Base-by-base conservation (phyloP, 2,888 invertebrate genomes). In the Danaus chrysippus region DNA sequence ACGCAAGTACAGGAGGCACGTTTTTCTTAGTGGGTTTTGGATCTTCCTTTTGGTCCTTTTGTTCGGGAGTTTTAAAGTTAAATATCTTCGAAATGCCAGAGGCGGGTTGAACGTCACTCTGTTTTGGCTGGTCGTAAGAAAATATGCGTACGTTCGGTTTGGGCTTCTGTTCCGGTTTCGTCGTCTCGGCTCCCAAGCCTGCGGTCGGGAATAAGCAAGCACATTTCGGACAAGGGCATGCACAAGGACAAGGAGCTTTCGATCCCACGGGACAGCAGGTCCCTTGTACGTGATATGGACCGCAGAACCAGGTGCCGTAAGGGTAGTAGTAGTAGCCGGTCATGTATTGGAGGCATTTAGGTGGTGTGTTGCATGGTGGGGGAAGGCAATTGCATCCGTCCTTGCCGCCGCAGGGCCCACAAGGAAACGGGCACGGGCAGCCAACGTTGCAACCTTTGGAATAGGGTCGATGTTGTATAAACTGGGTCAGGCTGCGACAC, bases 291-390 rank as follows among this genome's bases (percentile, higher is more conserved):
- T 87, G 86, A 67, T 87, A 87, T 0, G 87, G 87, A 0, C 87
- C 87, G 55, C 87, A 86, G 69, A 85, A 86, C 87, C 87, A 87
- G 53, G 75, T 79, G 1, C 87, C 87, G 58, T 87, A 87, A 0
- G 87, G 87, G 56, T 87, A 87, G 67, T 87, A 87, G 63, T 86
- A 87, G 68, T 88, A 87, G 1, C 87, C 87, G 8, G 83, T 82
- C 84, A 87, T 85, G 67, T 82, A 83, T 54, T 86, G 85, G 6
- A 86, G 56, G 67, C 87, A 87, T n/a, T 69, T 73, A 0, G 87
- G 80, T 0, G 85, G 82, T 0, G 71, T 70, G 63, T 84, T 82
- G 65, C 85, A 83, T 0, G 86, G 86, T 0, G 86, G 85, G 0
- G 87, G 87, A 0, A 86, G 75, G 56, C 79, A 81, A 54, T 71